Conservation (phyloP, 2,888 invertebrate genomes). For the Yponomeuta evonymella region DNA sequence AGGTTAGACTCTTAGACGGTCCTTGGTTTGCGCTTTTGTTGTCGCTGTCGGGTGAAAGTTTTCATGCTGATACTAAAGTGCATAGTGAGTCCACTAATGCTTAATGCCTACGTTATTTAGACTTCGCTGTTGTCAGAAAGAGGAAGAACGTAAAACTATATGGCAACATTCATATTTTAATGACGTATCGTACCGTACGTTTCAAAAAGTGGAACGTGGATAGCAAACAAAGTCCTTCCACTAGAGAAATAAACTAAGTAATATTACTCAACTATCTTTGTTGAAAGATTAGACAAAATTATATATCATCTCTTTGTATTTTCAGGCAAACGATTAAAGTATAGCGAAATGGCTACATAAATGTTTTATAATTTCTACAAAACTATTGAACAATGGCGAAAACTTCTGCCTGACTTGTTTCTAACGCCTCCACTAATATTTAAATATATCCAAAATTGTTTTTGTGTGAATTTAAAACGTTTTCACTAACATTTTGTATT, state of each 20-base stretch:
- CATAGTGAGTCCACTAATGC: too few relatives aligned
- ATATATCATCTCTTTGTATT: background rate
- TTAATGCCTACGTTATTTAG: too few relatives aligned
- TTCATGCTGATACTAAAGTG: background rate
- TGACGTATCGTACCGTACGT: too few relatives aligned
- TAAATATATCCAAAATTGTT: background rate
- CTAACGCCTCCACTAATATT: background rate
- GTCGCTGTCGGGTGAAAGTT: slow-evolving; percentile 5
- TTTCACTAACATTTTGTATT: background rate
- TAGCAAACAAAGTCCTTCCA: too few relatives aligned
- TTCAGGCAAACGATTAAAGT: background rate
- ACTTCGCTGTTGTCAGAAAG: too few relatives aligned
- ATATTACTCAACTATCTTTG: too few relatives aligned
- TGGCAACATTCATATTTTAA: too few relatives aligned
- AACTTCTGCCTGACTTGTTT: background rate
- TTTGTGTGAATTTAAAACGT: background rate
- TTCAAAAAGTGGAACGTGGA: too few relatives aligned
- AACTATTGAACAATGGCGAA: background rate
- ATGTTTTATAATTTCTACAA: background rate
- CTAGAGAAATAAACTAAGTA: too few relatives aligned
- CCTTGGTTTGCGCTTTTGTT: slow-evolving; percentile 3
- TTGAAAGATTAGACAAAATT: too few relatives aligned
- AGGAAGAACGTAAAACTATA: too few relatives aligned
- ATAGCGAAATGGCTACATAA: background rate
- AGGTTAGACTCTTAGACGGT: slow-evolving; percentile 38